A percentile compares a stretch with the other conserved stretches of the same genome.
phyloP scores from a whole-genome alignment of 2,797 vertebrate genomes.

The Brachyalestes nurse region DNA sequence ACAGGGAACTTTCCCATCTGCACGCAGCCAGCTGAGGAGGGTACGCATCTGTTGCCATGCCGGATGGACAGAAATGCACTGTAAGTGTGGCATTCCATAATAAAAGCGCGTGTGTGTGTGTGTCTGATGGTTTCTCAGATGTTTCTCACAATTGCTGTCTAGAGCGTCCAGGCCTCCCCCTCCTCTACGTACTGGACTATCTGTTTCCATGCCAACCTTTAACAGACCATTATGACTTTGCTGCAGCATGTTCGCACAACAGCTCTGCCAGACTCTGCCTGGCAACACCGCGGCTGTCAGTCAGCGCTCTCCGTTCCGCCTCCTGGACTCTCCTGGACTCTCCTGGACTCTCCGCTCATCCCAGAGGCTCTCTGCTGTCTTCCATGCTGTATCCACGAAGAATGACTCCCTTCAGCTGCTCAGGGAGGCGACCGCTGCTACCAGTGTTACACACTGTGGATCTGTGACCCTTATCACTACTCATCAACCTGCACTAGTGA shows the following conservation, averaged over 20 bases:
- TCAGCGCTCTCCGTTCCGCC: conserved; percentile 27
- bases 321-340: background rate
- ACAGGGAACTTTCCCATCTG: too few species aligned
- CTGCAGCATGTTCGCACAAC: conserved; percentile 59
- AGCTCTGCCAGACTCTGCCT: conserved; percentile 55
- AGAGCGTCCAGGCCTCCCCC: background rate
- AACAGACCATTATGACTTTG: conserved; percentile 72
- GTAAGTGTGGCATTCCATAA: background rate
- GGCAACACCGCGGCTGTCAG: conserved; percentile 61
- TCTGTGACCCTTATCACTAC: too few species aligned
- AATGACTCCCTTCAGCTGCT: background rate
- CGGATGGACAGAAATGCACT: background rate
- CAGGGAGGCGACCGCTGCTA: too few species aligned
- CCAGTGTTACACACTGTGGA: too few species aligned
- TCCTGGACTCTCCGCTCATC: conserved; percentile 1
- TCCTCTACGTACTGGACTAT: conserved; percentile 39
- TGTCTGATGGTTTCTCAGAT: conserved; percentile 29
- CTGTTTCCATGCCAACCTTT: conserved; percentile 75
- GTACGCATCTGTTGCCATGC: too few species aligned
- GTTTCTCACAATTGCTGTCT: conserved; percentile 1
- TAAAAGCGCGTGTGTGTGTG: conserved; percentile 7
- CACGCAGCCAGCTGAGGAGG: too few species aligned
- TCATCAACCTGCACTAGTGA: too few species aligned
- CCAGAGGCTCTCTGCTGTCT: background rate
- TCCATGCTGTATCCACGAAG: background rate